Evolutionary conservation across 2,797 vertebrate species (phyloP), one percentile per base, ranked within the genome.

Genomic region (Pseudomugil gertrudae): DNA sequence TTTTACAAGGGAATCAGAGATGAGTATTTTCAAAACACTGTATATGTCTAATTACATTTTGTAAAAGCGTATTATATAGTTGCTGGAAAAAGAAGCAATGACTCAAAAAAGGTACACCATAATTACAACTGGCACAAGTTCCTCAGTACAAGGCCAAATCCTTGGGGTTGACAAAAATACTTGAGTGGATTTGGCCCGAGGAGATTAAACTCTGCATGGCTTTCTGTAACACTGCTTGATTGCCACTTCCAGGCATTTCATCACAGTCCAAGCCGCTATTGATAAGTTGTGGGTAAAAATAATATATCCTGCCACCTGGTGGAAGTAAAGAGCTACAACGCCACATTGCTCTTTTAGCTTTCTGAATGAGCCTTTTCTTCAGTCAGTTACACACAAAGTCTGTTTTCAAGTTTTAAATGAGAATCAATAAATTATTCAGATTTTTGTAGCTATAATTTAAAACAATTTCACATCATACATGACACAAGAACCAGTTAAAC

Each of bases 231-330:
- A 26, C 30, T 68, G 57, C 19, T 52, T 73, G 64, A 65, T 43
- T 64, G 52, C 72, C 70, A 78, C 13, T 45, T 72, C 48, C 45
- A 67, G 26, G 60, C 74, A 56, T 77, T 72, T 66, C 52, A 66
- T 76, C 27, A 51, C 54, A 74, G 59, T 29, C n/a, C 7, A 51
- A 14, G 14, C 29, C 21, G 24, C n/a, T 40, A 43, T 30, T 56
- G 15, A 54, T 24, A 51, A 36, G 40, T 21, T 30, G n/a, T 27
- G 9, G 33, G 36, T 0, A 3, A 56, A 26, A 88, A 43, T 30
- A 69, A 64, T 2, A 21, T 50, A 70, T 5, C 38, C 15, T 89
- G 63, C 90, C 92, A 84, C 63, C 93, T 91, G 58, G 78, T 93
- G 94, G 90, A 21, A 26, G 30, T 5, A 73, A 10, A 36, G 10